Evolutionary conservation across 2,888 invertebrate genomes (phyloP), one percentile per base, ranked within the genome.

Genomic region (Rotaria magnacalcarata): DNA sequence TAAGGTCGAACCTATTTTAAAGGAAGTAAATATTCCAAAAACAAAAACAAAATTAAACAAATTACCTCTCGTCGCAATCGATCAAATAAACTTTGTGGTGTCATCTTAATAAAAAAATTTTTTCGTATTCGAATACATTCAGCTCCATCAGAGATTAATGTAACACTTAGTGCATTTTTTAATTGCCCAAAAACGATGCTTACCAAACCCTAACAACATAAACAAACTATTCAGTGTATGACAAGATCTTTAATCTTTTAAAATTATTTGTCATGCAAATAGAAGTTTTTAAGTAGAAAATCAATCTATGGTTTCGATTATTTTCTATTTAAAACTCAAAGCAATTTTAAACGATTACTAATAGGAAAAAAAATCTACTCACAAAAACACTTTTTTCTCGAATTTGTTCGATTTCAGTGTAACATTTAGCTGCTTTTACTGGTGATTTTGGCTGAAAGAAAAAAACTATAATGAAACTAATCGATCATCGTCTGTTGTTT

Each of bases 61-160:
- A n/a, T n/a, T 80, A 80, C 75, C 16, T 80, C 75, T 47, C 75
- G 41, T 80, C 75, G 41, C 14, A 80, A 47, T 21, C 75, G 75
- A 47, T 80, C 75, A n/a, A 80, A 80, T 47, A 80, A 80, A 80
- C 21, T 43, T 80, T 80, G 34, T 21, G 41, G 43, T n/a, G 47
- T 88, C 86, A 90, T 89, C 75, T 90, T 89, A 84, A 88, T 85
- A 88, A 91, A 91, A 88, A 90, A 91, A 84, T 88, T 89, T 85
- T 89, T 89, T 88, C 89, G 90, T 87, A 91, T 90, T 58, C 90
- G 89, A 85, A 91, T 89, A 85, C 90, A 90, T 88, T 91, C 90
- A 0, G 90, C 90, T 4, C 91, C 91, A 60, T 90, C 90, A 0
- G 90, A 90, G 43, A 91, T 90, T 50, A 91, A 88, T 75, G 89